Base-by-base conservation (phyloP, 2,113 vertebrate species). In the Dissostichus mawsoni region DNA sequence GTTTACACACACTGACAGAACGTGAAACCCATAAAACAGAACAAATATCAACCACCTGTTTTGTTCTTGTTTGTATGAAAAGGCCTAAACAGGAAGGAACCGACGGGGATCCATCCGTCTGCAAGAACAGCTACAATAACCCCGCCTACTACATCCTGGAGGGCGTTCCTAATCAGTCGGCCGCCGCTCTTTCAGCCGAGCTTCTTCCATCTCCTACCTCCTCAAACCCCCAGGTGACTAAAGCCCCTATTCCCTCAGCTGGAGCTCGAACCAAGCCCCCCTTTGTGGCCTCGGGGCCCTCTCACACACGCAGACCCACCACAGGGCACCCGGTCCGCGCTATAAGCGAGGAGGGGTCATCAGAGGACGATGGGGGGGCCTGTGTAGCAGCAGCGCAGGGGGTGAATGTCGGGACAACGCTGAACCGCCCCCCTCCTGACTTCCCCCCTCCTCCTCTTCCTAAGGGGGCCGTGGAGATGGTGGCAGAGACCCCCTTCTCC, bases 61-160 rank as follows among this genome's bases (percentile, higher is more conserved):
- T 2, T 36, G 14, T 82, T 45, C 64, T 11, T 80, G 29, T 85
- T 6, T 83, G 8, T 66, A 29, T 62, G 59, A 9, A 0, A 87
- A 99, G 97, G 86, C 83, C 91, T n/a, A 98, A 96, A 87, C 94
- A 73, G 55, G 97, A 98, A 1, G 14, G 90, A 23, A 50, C 91
- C 2, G 97, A 98, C 1, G 85, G 84, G 0, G 96, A 96, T 12
- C 92, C 92, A 0, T 90, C 92, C 6, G 85, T 92, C 0, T 84
- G 93, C 88, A 98, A 98, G 90, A 98, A 97, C 95, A 98, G 98
- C 93, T 99, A 98, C 95, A 99, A 99, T 83, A 99, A 99, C 84
- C 98, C 98, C 0, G 97, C 97, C 11, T 99, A 99, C 94, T 99
- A 99, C 45, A 98, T 98, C 74, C 94, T 99, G 59, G 98, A 99